Percentiles rank a stretch among this genome's conserved stretches.
Conservation (phyloP, 2,113 vertebrate species). For the Camelus bactrianus region DNA sequence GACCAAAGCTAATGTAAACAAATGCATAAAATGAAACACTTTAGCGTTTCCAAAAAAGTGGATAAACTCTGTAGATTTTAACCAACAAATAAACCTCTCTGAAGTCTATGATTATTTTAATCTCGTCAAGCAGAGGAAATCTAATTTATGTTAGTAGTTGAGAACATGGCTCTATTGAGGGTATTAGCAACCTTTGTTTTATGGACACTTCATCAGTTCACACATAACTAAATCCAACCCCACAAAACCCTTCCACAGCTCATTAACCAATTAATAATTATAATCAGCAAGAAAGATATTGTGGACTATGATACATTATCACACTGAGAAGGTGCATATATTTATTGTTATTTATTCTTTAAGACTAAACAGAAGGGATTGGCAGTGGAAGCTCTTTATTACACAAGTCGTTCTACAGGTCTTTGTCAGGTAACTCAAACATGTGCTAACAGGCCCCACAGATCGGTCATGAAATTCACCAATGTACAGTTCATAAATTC, state of each 20-base stretch:
- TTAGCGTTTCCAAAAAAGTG: not conserved
- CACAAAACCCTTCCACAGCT: slow-evolving; percentile 14
- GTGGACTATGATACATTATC: not conserved
- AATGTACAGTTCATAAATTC: slow-evolving; percentile 43
- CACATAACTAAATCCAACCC: slow-evolving; percentile 29
- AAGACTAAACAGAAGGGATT: slow-evolving; percentile 33
- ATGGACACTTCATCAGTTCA: slow-evolving; percentile 9
- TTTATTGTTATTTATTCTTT: slow-evolving; percentile 45
- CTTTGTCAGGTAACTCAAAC: not conserved
- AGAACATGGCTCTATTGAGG: slow-evolving; percentile 51
- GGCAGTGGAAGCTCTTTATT: slow-evolving; percentile 1
- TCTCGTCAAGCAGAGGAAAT: slow-evolving; percentile 38
- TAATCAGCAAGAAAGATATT: slow-evolving; percentile 17
- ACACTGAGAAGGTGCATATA: not conserved
- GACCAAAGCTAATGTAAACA: slow-evolving; percentile 43
- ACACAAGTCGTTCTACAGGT: not conserved
- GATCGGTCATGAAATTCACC: slow-evolving; percentile 41
- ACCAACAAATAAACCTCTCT: slow-evolving; percentile 35
- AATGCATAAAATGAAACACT: slow-evolving; percentile 20
- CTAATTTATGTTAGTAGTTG: slow-evolving; percentile 42
- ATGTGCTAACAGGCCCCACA: not conserved
- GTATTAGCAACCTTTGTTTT: slow-evolving; percentile 54
- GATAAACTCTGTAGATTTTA: slow-evolving; percentile 51
- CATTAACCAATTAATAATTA: slow-evolving; percentile 42
- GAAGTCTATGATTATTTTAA: slow-evolving; percentile 44